These are phyloP conservation scores for Catostylus mosaicus DNA, from an alignment of 30 jellyfish, hydroid and myxozoan species.

Conservation along the genomic window DNA sequence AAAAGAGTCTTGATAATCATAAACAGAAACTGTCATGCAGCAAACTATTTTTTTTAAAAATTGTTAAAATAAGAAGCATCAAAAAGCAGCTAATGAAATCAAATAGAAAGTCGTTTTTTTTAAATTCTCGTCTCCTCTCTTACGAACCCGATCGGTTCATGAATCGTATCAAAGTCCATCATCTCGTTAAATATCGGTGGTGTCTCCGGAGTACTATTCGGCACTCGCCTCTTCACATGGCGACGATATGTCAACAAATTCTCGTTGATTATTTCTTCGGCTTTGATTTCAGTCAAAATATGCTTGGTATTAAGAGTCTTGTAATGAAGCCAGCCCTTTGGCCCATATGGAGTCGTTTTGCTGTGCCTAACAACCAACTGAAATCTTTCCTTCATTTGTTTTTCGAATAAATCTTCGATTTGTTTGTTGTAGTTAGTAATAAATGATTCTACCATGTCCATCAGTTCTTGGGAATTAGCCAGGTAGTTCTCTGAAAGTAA, in stretches of 20 bases:
- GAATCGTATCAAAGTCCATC: not conserved
- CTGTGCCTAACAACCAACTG: slow-evolving; percentile 11
- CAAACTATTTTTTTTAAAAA: too few species aligned
- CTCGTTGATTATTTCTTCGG: slow-evolving; percentile 18
- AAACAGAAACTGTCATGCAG: too few species aligned
- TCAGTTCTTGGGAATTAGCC: slow-evolving; percentile 12
- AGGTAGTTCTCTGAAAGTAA: not conserved
- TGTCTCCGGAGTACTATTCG: not conserved
- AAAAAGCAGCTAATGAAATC: too few species aligned
- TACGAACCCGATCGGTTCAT: not conserved
- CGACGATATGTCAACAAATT: not conserved
- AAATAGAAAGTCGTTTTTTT: too few species aligned
- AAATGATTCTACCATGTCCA: slow-evolving; percentile 4
- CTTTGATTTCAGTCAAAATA: slow-evolving; percentile 21
- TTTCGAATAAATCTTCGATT: slow-evolving; percentile 22
- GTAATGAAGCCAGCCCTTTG: slow-evolving; percentile 30
- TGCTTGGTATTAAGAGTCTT: slow-evolving; percentile 9
- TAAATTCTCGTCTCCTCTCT: not conserved
- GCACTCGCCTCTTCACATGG: not conserved
- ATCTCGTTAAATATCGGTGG: not conserved
- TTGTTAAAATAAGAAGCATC: too few species aligned
- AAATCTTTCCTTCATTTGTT: slow-evolving; percentile 21
- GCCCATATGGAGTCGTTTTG: slow-evolving; percentile 41
- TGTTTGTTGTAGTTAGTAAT: not conserved
- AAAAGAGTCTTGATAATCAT: too few species aligned